Evolutionary conservation across 1,140 invertebrate genomes (phyloP).

Genomic region (Bombus affinis): DNA sequence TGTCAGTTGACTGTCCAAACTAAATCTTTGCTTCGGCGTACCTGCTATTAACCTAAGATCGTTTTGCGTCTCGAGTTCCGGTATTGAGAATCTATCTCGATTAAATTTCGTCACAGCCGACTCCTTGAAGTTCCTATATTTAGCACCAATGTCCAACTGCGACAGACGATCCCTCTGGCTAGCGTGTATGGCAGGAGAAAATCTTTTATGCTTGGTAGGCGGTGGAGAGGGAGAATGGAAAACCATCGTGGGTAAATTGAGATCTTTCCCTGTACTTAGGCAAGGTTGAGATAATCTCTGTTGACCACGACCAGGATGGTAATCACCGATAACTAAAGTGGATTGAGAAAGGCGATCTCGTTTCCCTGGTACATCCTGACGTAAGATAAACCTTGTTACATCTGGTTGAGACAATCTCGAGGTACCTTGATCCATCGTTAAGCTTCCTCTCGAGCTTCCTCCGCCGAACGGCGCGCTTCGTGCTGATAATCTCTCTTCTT

Average conservation of each 20-base stretch:
- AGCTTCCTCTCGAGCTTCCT: slow-evolving; percentile 54
- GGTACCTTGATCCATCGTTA: slow-evolving; percentile 52
- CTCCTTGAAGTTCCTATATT: slow-evolving; percentile 63
- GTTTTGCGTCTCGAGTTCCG: slow-evolving; percentile 78
- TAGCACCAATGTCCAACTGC: slow-evolving; percentile 75
- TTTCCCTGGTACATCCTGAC: slow-evolving; percentile 62
- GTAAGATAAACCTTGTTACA: slow-evolving; percentile 53
- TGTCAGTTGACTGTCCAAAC: slow-evolving; percentile 76
- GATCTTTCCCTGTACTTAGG: slow-evolving; percentile 64
- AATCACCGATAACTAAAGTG: slow-evolving; percentile 76
- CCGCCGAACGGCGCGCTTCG: slow-evolving; percentile 66
- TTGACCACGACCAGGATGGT: slow-evolving; percentile 74
- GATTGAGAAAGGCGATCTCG: slow-evolving; percentile 78
- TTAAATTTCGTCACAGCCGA: slow-evolving; percentile 71
- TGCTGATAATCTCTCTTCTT: slow-evolving; percentile 73
- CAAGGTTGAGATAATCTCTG: slow-evolving; percentile 78
- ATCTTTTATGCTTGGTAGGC: slow-evolving; percentile 69
- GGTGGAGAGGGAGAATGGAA: slow-evolving; percentile 55
- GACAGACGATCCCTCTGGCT: slow-evolving; percentile 76
- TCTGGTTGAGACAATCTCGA: slow-evolving; percentile 65
- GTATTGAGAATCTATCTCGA: slow-evolving; percentile 78
- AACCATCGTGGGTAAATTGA: slow-evolving; percentile 30
- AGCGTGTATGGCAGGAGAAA: slow-evolving; percentile 60
- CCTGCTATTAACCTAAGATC: slow-evolving; percentile 76
- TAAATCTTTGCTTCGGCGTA: slow-evolving; percentile 78